Percentiles rank a stretch among this genome's conserved stretches.
phyloP scores from a whole-genome alignment of 2,888 invertebrate species.

The Temnothorax unifasciatus region DNA sequence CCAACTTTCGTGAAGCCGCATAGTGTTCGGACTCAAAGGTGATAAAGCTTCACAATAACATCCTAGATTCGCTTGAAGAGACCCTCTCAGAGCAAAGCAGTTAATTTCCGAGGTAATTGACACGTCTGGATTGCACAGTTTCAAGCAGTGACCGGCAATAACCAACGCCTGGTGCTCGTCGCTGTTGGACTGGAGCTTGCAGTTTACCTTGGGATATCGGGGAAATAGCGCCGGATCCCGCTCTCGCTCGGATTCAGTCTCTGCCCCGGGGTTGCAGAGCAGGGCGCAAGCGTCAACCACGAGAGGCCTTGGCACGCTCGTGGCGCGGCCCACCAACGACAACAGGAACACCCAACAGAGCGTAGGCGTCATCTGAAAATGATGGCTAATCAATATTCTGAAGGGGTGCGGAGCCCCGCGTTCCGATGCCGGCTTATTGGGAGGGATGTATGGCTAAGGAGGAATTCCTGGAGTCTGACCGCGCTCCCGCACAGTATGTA shows the following conservation, averaged over 20 bases:
- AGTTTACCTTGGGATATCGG: conserved; percentile 54
- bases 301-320: conserved; percentile 61
- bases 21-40: conserved; percentile 29
- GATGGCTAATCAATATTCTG: conserved; percentile 85
- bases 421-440: conserved; percentile 46
- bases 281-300: conserved; percentile 69
- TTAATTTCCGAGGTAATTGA: neutral
- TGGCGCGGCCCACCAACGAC: conserved; percentile 73
- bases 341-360: conserved; percentile 78
- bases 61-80: neutral
- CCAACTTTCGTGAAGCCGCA: conserved; percentile 22
- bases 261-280: conserved; percentile 61
- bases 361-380: conserved; percentile 83
- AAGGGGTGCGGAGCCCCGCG: conserved; percentile 47
- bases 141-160: conserved; percentile 64
- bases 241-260: conserved; percentile 27
- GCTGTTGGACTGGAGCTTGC: conserved; percentile 69
- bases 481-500: conserved; percentile 35
- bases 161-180: conserved; percentile 67
- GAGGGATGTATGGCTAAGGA: conserved; percentile 51
- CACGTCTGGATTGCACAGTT: conserved; percentile 52
- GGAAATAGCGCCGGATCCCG: conserved; percentile 25
- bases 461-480: conserved; percentile 69
- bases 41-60: conserved; percentile 26
- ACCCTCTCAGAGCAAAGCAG: conserved; percentile 36